Evolutionary conservation across 1,140 invertebrate genomes (phyloP), one percentile per base, ranked within the genome.

Genomic region (Berghia stephanieae): DNA sequence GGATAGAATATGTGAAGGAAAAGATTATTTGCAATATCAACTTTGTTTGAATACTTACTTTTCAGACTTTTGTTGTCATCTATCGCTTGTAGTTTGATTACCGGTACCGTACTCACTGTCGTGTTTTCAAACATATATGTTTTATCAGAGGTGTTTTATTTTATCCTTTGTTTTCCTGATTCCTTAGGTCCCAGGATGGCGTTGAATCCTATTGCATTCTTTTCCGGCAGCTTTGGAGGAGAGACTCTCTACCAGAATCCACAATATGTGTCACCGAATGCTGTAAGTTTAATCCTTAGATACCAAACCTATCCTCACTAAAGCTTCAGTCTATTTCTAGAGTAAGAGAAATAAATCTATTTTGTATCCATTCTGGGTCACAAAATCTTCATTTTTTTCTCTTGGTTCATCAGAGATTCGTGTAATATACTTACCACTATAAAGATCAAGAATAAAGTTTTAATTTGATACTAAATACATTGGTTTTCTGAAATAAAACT

Each of bases 141-240:
- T 63, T 40, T n/a, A 16, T 63, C 42, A 43, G 2, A 69, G 5
- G 55, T 66, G 43, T 69, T 10, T 44, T 21, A 24, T 69, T 40
- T 1, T 77, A 10, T 68, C 2, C 16, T n/a, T 38, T 43, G 40
- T 66, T 73, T 44, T 63, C 8, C 40, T 40, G 4, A n/a, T 76
- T n/a, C 38, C 10, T 49, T 83, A 93, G 92, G 96, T 55, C 98
- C 96, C 10, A 91, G 98, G 90, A 98, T 99, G 92, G 95, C 97
- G 0, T 91, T 99, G 81, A 98, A 99, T 91, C 96, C 97, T 6
- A 95, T 98, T 82, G 94, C 94, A 88, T 93, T 95, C 80, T 99
- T 99, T 91, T 93, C 93, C 78, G 95, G 94, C n/a, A 98, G 97
- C 87, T 99, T 99, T 91, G 93, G 94, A 74, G 98, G 97, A 36